Base-by-base conservation (phyloP, 2,888 invertebrate species). In the Stenotaenia linearis region DNA sequence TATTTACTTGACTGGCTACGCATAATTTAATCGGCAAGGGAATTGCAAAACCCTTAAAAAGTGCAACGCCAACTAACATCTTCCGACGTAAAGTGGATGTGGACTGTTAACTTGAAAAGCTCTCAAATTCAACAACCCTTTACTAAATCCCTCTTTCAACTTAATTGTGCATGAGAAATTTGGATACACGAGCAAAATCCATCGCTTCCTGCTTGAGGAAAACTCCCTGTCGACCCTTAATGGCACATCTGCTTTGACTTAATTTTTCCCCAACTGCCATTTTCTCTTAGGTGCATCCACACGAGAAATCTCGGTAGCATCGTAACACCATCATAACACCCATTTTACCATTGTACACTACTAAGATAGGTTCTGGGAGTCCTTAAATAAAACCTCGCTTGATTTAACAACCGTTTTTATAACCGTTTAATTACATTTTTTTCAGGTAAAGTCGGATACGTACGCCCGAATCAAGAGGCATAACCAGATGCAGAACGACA, bases 211-310 rank as follows among this genome's bases (percentile, higher is more conserved):
- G 69, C 69, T 69, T 2, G 25, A 69, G 69, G 28, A 69, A 28
- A 69, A 69, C 69, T 69, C 69, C 69, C 69, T 69, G 69, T 69
- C 69, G 69, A 69, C 69, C 69, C 69, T 69, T 69, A 69, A 69
- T 69, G 69, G 69, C 69, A 69, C 69, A 69, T 69, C 69, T 69
- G 69, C 69, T 69, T 28, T 69, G 69, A 69, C 69, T 69, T 69
- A 69, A 69, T 69, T 69, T 69, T 28, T 69, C 69, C 69, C 69
- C 10, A 25, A 69, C 25, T 69, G 69, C 69, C 25, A 69, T 69
- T 69, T 69, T 69, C 69, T 69, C 69, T 69, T 69, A 69, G 69
- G 69, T 28, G 69, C 69, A 69, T 69, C 69, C 69, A 69, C 69
- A 69, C 69, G 69, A 69, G 69, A 69, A 69, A 69, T 69, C 69